Evolutionary conservation across 2,797 vertebrate species (phyloP), one percentile per base, ranked within the genome.

Genomic region (Brotula barbata): DNA sequence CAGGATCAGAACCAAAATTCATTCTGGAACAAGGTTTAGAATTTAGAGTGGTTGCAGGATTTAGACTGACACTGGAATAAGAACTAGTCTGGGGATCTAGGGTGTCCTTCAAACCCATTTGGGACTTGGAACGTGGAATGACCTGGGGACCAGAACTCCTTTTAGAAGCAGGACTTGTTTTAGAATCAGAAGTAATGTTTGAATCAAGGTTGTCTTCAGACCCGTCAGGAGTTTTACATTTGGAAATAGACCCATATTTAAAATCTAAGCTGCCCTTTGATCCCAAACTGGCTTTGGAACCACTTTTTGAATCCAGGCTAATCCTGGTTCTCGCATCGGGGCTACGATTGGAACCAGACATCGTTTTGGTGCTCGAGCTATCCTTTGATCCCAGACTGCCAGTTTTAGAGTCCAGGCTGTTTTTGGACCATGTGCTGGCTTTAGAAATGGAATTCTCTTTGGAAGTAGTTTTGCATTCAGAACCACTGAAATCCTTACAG

Each of bases 241-340:
- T 75, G 3, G 47, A 59, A 45, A 25, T 59, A 2, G 40, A 57
- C 1, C 14, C 43, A 10, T 25, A 46, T 63, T 77, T 76, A 16
- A 20, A 65, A 14, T 79, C 52, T 21, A 79, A 65, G 9, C 66
- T 74, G 17, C 70, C 60, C 37, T 64, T 80, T 16, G 65, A 73
- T n/a, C 63, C 69, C n/a, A 8, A 58, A 37, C 54, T 80, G 16
- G 21, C 65, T 80, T 77, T 85, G 2, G 72, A 76, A 47, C 41
- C 17, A 6, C 47, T 69, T 53, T 77, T 82, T 9, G 58, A 57
- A 34, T 71, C 64, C 8, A 75, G 13, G 10, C 36, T 68, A 5
- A n/a, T 37, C 33, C 33, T 11, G 6, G 63, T 34, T 53, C 68
- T 74, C 15, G 48, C 45, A 15, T 21, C 23, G 0, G 37, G 3